phyloP scores from a whole-genome alignment of 2,797 vertebrate species.

The Jordanella pulchra region DNA sequence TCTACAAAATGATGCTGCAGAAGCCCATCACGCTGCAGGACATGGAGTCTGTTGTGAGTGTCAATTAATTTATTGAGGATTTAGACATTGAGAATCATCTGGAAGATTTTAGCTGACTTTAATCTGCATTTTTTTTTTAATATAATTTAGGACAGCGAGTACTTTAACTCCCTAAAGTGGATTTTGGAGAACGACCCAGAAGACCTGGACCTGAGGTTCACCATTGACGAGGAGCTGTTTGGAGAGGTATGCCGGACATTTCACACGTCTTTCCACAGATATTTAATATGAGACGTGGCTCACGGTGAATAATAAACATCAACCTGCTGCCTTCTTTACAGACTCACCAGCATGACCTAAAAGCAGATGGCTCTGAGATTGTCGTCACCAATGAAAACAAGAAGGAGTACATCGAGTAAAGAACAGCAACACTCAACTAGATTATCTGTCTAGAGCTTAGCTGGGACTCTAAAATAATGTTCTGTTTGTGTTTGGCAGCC shows the following conservation, averaged over 20 bases:
- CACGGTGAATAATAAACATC: not conserved
- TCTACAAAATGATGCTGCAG: slow-evolving; percentile 99
- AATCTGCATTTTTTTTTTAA: slow-evolving; percentile 1
- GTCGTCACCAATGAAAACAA: slow-evolving; percentile 93
- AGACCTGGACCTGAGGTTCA: slow-evolving; percentile 92
- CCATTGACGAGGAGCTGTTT: slow-evolving; percentile 95
- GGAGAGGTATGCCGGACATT: slow-evolving; percentile 85
- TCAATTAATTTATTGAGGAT: not conserved
- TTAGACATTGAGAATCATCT: not conserved
- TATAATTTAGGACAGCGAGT: slow-evolving; percentile 88
- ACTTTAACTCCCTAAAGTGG: slow-evolving; percentile 96
- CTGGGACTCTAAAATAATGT: slow-evolving; percentile 5
- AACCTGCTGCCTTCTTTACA: slow-evolving; percentile 56
- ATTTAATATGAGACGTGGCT: not conserved
- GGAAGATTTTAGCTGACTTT: not conserved
- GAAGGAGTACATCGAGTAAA: slow-evolving; percentile 97
- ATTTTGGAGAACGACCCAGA: slow-evolving; percentile 96
- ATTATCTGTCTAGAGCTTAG: not conserved
- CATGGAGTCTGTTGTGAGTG: slow-evolving; percentile 97
- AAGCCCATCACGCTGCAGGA: slow-evolving; percentile 93
- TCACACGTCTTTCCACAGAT: not conserved
- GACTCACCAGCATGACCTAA: slow-evolving; percentile 96
- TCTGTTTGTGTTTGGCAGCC: slow-evolving; percentile 73
- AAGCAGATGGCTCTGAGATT: slow-evolving; percentile 88
- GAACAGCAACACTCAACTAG: slow-evolving; percentile 22